Base-by-base conservation (phyloP, 2,797 vertebrate genomes). In the Pseudochirops corinnae region DNA sequence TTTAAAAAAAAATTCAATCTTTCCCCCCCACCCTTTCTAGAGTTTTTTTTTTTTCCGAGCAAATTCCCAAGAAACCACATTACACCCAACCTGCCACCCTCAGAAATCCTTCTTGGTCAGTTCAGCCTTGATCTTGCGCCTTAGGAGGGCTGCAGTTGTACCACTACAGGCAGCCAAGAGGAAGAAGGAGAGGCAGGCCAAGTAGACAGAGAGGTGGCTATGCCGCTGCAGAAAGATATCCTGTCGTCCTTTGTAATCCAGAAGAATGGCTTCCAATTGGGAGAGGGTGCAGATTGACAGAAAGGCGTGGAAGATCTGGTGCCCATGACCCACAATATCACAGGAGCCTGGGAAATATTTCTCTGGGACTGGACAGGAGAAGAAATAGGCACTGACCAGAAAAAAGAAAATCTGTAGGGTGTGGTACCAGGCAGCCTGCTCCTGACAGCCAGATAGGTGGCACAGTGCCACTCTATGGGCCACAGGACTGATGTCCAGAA, bases 231-330 rank as follows among this genome's bases (percentile, higher is more conserved):
- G 87, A 92, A 99, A 98, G 12, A 98, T 97, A 28, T 99, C 98
- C 92, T 98, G 98, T 29, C 99, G 98, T 91, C 97, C 98, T 97
- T 99, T 98, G 67, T 99, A 99, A 98, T 99, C 99, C 98, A 98
- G 97, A 92, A 99, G 99, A 95, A 99, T 98, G 33, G 99, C 99
- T 98, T 99, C 99, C 97, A 99, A 98, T 98, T 99, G 99, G 50
- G 99, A 99, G 0, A 99, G 91, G 0, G 99, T 99, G 98, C 99
- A 99, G 96, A 99, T 94, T 4, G 99, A 99, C 97, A 99, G 98
- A 93, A 99, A 99, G 31, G 99, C 50, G 24, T 99, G 99, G 98
- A 99, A 99, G 97, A 99, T 99, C 98, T 99, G 99, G 96, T 99
- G 99, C 28, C 99, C 99, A 0, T 99, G 99, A 90, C 99, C 99